Conservation (phyloP, 2,888 invertebrate genomes). For the Agrochola lychnidis region DNA sequence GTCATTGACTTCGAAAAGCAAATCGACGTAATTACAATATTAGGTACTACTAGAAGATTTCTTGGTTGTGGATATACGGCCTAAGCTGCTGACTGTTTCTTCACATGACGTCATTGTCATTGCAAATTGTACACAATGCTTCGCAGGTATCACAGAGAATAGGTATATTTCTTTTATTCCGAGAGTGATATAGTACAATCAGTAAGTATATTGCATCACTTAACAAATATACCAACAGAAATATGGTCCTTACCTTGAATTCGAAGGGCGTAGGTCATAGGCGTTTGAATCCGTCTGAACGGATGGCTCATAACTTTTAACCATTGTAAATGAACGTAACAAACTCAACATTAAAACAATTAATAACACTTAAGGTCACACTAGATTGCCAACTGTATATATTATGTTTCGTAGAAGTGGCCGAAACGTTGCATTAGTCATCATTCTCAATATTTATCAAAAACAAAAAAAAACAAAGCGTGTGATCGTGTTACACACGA, state of each 20-base stretch:
- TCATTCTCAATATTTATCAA: too few relatives aligned
- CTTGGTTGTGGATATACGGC: neutral
- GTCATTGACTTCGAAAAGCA: too few relatives aligned
- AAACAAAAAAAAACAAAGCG: neutral
- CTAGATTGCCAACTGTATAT: neutral
- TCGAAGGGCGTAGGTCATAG: neutral
- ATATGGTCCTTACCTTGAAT: constrained; percentile 24
- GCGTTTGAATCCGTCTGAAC: neutral
- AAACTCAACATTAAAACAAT: neutral
- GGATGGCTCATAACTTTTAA: neutral
- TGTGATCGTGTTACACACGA: neutral
- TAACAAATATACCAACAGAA: neutral
- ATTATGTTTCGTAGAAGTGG: neutral
- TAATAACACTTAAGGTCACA: neutral
- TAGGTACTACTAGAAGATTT: neutral
- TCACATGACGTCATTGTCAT: neutral
- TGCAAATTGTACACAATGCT: neutral
- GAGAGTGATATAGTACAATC: neutral
- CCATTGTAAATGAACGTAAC: neutral
- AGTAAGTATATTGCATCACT: neutral
- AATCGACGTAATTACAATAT: too few relatives aligned
- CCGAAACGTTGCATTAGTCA: neutral
- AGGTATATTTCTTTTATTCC: neutral
- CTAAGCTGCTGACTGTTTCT: neutral
- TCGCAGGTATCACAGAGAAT: neutral